Evolutionary conservation across 2,888 invertebrate genomes (phyloP).

Genomic region (Melanophora roralis): DNA sequence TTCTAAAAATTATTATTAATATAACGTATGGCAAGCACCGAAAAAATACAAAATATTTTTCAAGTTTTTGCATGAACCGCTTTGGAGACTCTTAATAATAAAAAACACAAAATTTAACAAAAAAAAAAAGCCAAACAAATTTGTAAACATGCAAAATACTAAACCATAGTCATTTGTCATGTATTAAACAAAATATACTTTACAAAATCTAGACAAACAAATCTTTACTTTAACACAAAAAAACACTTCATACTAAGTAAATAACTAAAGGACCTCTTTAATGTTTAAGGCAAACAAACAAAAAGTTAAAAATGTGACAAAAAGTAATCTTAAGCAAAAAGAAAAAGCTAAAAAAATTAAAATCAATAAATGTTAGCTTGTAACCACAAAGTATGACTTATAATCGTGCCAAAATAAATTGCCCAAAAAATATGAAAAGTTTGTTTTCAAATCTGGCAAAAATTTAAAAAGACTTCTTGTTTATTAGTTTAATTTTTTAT

Average conservation of each 20-base stretch:
- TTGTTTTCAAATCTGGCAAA: conserved; percentile 29
- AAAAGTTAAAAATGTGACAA: neutral
- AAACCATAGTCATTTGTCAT: conserved; percentile 46
- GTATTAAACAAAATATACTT: conserved; percentile 3
- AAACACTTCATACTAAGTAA: neutral
- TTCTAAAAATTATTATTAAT: too few species aligned
- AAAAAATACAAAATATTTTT: too few species aligned
- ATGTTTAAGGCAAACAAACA: neutral
- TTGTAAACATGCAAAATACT: conserved; percentile 51
- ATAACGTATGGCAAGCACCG: too few species aligned
- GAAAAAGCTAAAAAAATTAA: neutral
- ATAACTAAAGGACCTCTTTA: conserved; percentile 8
- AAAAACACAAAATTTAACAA: neutral
- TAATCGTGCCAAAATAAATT: conserved; percentile 50
- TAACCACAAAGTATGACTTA: conserved; percentile 48
- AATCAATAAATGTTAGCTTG: conserved; percentile 13
- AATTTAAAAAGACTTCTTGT: neutral
- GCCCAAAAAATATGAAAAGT: conserved; percentile 6
- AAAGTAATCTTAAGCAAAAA: neutral
- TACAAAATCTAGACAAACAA: conserved; percentile 9
- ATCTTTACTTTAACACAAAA: neutral
- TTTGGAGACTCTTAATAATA: neutral
- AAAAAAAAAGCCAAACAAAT: conserved; percentile 24
- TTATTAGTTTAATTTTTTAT: conserved; percentile 43
- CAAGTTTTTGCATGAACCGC: neutral